These are phyloP conservation scores for Drosophila paucipuncta DNA, from an alignment of 2,888 invertebrate species.

Conservation along the genomic window DNA sequence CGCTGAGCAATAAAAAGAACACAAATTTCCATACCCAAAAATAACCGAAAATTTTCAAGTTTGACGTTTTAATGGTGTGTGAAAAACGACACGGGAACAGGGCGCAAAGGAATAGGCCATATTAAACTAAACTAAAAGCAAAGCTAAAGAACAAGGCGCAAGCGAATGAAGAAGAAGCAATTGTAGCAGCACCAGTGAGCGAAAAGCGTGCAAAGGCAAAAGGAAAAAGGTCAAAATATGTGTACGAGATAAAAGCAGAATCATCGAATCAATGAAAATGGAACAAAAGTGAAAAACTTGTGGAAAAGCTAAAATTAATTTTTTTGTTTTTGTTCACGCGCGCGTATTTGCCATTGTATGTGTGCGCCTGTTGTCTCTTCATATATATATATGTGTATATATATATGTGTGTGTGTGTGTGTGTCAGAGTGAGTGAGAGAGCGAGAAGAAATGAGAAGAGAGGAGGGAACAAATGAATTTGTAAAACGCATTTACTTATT, in stretches of 20 bases:
- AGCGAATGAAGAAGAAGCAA: constrained; percentile 44
- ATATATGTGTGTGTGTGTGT: constrained; percentile 1
- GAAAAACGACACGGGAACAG: constrained; percentile 54
- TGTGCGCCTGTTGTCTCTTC: constrained; percentile 11
- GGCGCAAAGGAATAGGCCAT: constrained; percentile 60
- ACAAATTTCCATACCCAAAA: constrained; percentile 71
- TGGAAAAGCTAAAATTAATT: constrained; percentile 76
- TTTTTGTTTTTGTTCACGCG: constrained; percentile 76
- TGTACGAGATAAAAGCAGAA: constrained; percentile 38
- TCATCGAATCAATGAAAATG: constrained; percentile 70
- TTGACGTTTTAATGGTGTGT: constrained; percentile 67
- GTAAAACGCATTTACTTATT: constrained; percentile 74
- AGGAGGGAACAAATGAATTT: constrained; percentile 43
- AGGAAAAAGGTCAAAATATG: constrained; percentile 67
- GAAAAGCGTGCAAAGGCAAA: constrained; percentile 62
- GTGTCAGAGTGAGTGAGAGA: constrained; percentile 19
- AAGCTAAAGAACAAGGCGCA: constrained; percentile 65
- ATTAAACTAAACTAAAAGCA: constrained; percentile 63
- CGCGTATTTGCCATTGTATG: constrained; percentile 45
- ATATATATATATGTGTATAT: neutral
- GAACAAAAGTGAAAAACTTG: constrained; percentile 73
- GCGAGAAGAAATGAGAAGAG: constrained; percentile 9
- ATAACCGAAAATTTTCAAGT: constrained; percentile 69
- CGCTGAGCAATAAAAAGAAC: constrained; percentile 38
- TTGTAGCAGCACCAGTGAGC: constrained; percentile 38